Evolutionary conservation across 2,113 vertebrate genomes (phyloP).

Genomic region (Aldabrachelys gigantea): DNA sequence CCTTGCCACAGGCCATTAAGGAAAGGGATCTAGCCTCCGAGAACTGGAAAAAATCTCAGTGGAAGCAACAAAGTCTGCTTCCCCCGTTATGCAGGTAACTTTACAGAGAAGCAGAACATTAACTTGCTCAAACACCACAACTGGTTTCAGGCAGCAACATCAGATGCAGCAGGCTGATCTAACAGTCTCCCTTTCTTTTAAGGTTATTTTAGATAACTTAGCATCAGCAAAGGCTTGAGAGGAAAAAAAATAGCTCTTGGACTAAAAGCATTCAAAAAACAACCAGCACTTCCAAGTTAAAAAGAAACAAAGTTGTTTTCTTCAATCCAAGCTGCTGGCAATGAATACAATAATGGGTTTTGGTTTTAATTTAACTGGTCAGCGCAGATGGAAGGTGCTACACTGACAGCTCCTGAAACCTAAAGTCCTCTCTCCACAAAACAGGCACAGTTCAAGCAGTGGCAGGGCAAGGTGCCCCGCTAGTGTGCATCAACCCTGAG

Average conservation of each 20-base stretch:
- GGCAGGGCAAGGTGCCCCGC: conserved; percentile 29
- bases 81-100: fast-evolving
- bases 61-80: background rate
- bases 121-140: conserved; percentile 29
- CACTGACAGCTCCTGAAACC: background rate
- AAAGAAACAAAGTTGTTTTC: conserved; percentile 6
- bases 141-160: conserved; percentile 25
- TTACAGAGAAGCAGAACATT: conserved; percentile 7
- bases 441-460: conserved; percentile 40
- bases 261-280: conserved; percentile 3
- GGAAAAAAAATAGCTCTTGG: background rate
- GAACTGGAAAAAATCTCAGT: background rate
- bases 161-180: background rate
- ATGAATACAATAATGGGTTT: conserved; percentile 14
- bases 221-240: conserved; percentile 39
- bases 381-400: background rate
- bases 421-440: background rate
- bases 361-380: conserved; percentile 39
- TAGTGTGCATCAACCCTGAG: background rate
- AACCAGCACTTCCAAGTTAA: conserved; percentile 61
- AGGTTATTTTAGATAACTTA: conserved; percentile 27
- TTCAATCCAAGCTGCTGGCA: background rate
- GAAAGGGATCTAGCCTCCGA: background rate
- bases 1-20: background rate
- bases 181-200: background rate